A percentile compares a stretch with the other conserved stretches of the same genome.
phyloP scores from a whole-genome alignment of 2,113 vertebrate species.

The Petrocephalus microphthalmus region DNA sequence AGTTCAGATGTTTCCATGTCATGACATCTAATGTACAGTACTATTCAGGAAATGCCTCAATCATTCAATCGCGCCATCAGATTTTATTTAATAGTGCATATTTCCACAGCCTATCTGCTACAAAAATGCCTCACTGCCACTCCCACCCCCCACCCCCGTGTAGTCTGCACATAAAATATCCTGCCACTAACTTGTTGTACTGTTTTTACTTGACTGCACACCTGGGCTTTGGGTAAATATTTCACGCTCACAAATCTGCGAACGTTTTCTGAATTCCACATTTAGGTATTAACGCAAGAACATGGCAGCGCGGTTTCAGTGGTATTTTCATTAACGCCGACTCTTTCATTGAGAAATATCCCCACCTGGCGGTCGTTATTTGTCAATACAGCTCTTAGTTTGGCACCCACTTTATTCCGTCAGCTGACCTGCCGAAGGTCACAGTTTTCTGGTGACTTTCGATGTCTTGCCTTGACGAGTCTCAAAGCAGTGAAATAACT shows the following conservation, averaged over 20 bases:
- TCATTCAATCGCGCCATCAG: neutral
- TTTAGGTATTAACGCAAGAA: neutral
- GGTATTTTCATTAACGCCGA: neutral
- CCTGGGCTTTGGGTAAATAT: neutral
- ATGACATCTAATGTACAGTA: neutral
- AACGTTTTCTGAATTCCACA: neutral
- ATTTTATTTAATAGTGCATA: neutral
- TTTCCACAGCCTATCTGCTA: neutral
- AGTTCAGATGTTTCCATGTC: neutral
- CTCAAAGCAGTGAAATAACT: neutral
- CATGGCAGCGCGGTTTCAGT: neutral
- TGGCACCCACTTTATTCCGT: neutral
- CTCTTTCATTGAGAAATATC: slow-evolving; percentile 1
- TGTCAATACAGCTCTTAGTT: neutral
- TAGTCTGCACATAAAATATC: neutral
- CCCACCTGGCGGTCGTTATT: slow-evolving; percentile 5
- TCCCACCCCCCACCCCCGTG: neutral
- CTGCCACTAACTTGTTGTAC: neutral
- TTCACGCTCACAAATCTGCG: neutral
- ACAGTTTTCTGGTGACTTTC: neutral
- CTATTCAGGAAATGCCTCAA: neutral
- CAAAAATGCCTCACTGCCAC: neutral
- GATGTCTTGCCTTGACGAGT: neutral
- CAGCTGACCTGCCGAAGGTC: neutral
- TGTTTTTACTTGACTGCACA: neutral